phyloP scores from a whole-genome alignment of 2,797 vertebrate genomes.

The Brachyalestes nurse region DNA sequence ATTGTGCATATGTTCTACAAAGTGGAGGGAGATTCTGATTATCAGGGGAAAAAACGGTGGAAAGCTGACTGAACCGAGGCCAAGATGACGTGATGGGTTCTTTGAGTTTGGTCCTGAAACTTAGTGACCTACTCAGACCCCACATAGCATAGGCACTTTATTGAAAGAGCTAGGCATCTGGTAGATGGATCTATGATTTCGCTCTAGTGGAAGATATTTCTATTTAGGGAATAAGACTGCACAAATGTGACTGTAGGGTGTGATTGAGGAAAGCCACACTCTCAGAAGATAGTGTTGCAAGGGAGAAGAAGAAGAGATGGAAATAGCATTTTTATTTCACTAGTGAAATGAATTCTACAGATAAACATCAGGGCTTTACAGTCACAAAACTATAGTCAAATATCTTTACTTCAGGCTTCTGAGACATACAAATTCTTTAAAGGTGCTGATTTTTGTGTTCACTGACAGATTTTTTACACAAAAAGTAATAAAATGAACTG shows the following conservation, averaged over 20 bases:
- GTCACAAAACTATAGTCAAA: neutral
- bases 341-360: slow-evolving; percentile 1
- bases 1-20: slow-evolving; percentile 11
- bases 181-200: slow-evolving; percentile 50
- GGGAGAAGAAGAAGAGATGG: neutral
- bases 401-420: neutral
- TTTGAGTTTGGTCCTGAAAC: slow-evolving; percentile 44
- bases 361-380: neutral
- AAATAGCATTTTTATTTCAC: slow-evolving; percentile 23
- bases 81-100: neutral
- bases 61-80: slow-evolving; percentile 2
- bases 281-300: slow-evolving; percentile 14
- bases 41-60: neutral
- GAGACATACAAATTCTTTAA: neutral
- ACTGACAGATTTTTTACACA: neutral
- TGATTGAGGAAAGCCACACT: slow-evolving; percentile 58
- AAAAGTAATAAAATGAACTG: no score
- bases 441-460: neutral
- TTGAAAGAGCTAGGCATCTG: slow-evolving; percentile 64
- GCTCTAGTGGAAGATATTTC: slow-evolving; percentile 53
- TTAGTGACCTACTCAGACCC: slow-evolving; percentile 38
- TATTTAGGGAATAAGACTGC: slow-evolving; percentile 66
- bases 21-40: slow-evolving; percentile 4
- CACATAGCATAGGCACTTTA: slow-evolving; percentile 49
- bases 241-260: slow-evolving; percentile 70